A percentile compares a stretch with the other conserved stretches of the same genome.
Conservation (phyloP, 1,140 invertebrate species). For the Drosophila nikananu region DNA sequence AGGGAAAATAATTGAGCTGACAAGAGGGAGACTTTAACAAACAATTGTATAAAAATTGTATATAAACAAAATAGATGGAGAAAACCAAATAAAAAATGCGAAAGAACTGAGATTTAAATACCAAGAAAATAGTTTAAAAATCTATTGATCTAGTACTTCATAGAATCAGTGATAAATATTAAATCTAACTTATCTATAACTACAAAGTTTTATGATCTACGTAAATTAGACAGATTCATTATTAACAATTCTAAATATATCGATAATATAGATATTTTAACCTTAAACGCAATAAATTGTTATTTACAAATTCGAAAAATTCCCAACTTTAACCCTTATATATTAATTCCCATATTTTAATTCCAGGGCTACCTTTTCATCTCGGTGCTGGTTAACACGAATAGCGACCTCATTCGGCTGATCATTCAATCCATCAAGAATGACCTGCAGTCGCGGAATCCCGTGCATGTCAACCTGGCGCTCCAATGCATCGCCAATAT, state of each 20-base stretch:
- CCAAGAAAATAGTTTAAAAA: neutral
- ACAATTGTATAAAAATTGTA: neutral
- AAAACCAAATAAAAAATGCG: neutral
- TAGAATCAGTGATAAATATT: neutral
- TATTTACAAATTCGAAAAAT: neutral
- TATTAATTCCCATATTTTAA: slow-evolving; percentile 59
- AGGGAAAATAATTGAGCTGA: slow-evolving; percentile 11
- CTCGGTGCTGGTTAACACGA: slow-evolving; percentile 99
- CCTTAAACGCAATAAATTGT: neutral
- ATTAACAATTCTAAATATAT: too few relatives aligned
- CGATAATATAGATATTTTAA: neutral
- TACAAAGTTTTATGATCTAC: neutral
- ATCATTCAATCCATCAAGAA: slow-evolving; percentile 99
- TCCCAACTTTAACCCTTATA: too few relatives aligned
- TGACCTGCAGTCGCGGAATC: slow-evolving; percentile 98
- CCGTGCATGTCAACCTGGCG: slow-evolving; percentile 99
- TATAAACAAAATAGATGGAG: neutral
- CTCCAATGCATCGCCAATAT: slow-evolving; percentile 99
- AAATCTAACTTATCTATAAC: too few relatives aligned
- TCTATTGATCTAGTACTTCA: neutral
- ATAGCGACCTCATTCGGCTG: slow-evolving; percentile 99
- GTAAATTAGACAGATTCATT: neutral
- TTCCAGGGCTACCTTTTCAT: slow-evolving; percentile 99
- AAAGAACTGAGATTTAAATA: neutral
- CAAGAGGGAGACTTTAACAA: neutral